Evolutionary conservation across 2,113 vertebrate species (phyloP).

Genomic region (Mobula birostris): DNA sequence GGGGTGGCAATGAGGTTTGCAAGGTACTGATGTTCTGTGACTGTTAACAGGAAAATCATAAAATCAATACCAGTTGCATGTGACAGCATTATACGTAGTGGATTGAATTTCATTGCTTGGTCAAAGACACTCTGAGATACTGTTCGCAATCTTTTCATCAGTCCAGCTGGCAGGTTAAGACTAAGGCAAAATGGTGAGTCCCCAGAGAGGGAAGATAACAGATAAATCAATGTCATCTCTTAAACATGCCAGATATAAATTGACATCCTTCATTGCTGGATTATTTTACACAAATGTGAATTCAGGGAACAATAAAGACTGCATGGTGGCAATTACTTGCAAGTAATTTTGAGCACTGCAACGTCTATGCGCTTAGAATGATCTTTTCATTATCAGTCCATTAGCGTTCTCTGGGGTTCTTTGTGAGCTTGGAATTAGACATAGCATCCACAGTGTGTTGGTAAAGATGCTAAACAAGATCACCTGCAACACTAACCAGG

Average conservation of each 20-base stretch:
- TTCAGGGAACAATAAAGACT: not conserved
- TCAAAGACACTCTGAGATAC: not conserved
- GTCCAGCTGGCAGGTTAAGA: not conserved
- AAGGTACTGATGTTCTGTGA: too few relatives aligned
- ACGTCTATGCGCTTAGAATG: not conserved
- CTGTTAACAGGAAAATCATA: not conserved
- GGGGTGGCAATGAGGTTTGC: not conserved
- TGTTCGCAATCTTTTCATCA: not conserved
- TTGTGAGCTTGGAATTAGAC: not conserved
- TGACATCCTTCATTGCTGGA: not conserved
- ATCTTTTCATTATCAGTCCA: conserved; percentile 11
- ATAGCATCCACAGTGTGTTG: too few relatives aligned
- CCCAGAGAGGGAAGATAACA: not conserved
- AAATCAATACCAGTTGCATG: not conserved
- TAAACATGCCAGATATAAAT: not conserved
- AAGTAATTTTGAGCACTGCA: not conserved
- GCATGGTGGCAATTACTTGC: not conserved
- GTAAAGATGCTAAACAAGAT: too few relatives aligned
- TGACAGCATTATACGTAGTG: not conserved
- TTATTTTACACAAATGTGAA: not conserved
- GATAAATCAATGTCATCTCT: not conserved
- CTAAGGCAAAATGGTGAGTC: not conserved
- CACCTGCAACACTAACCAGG: too few relatives aligned
- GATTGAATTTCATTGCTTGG: not conserved
- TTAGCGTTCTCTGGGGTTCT: conserved; percentile 17